Conservation (phyloP, 1,140 invertebrate species). For the Eupristina koningsbergeri region DNA sequence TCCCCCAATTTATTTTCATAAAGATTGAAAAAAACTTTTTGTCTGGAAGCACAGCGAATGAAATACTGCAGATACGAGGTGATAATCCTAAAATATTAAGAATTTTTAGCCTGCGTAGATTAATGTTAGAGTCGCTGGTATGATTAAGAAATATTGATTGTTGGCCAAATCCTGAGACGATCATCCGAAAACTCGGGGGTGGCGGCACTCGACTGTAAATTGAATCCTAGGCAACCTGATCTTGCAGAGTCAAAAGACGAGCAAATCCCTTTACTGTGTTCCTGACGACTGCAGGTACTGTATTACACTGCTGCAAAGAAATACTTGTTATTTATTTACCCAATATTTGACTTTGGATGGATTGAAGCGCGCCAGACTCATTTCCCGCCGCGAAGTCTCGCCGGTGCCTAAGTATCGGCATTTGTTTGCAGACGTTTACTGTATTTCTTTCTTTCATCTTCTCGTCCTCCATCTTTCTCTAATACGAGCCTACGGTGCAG, state of each 20-base stretch:
- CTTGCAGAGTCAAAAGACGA: not conserved
- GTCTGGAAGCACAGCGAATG: not conserved
- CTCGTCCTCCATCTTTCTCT: not conserved
- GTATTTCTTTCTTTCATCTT: not conserved
- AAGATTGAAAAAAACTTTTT: not conserved
- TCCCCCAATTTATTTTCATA: not conserved
- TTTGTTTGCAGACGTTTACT: slow-evolving; percentile 63
- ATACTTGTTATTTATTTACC: slow-evolving; percentile 64
- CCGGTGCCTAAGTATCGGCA: slow-evolving; percentile 33
- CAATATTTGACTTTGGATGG: slow-evolving; percentile 69
- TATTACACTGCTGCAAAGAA: not conserved
- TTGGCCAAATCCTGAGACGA: not conserved
- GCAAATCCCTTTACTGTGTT: slow-evolving; percentile 52
- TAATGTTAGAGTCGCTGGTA: not conserved
- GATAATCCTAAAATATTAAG: not conserved
- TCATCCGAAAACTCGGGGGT: not conserved
- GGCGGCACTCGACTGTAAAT: not conserved
- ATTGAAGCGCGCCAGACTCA: slow-evolving; percentile 50
- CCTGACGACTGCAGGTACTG: slow-evolving; percentile 53
- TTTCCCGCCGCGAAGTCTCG: slow-evolving; percentile 31
- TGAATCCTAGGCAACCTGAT: not conserved
- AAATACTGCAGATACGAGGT: not conserved
- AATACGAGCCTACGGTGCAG: not conserved
- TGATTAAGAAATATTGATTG: not conserved
- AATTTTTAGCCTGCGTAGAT: not conserved